Percentiles rank a stretch among this genome's conserved stretches.
phyloP scores from a whole-genome alignment of 2,113 vertebrate species.

The Irena cyanogastra region DNA sequence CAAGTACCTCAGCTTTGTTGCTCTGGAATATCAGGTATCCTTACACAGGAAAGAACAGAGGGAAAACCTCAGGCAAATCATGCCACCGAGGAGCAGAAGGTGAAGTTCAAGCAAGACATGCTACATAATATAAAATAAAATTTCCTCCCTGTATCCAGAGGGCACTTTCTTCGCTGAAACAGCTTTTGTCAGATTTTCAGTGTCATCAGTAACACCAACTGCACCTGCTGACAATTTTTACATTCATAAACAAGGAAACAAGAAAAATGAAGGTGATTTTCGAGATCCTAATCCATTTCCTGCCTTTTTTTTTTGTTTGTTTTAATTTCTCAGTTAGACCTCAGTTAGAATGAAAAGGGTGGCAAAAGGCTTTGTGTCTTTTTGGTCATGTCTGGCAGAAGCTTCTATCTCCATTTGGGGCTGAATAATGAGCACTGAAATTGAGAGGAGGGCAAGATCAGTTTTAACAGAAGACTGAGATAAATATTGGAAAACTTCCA shows the following conservation, averaged over 20 bases:
- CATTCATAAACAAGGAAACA: background rate
- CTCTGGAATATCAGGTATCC: background rate
- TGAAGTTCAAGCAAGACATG: background rate
- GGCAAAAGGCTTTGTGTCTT: background rate
- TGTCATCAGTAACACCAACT: background rate
- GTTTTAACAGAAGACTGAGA: background rate
- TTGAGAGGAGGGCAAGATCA: accelerated
- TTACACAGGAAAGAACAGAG: background rate
- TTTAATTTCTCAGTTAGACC: background rate
- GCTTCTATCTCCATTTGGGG: background rate
- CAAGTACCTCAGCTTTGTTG: background rate
- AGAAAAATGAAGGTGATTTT: background rate
- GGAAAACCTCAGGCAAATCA: background rate
- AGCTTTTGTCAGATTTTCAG: background rate
- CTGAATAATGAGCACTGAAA: background rate
- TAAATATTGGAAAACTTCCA: background rate
- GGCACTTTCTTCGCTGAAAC: background rate
- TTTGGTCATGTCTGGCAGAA: background rate
- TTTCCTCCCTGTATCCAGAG: background rate
- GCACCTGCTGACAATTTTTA: background rate
- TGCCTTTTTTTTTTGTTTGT: background rate
- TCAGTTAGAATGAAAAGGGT: background rate
- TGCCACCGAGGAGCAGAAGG: background rate
- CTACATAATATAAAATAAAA: background rate
- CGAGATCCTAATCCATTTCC: background rate